These are phyloP conservation scores for Delphinapterus leucas DNA, from an alignment of 2,113 vertebrate genomes.

Conservation along the genomic window DNA sequence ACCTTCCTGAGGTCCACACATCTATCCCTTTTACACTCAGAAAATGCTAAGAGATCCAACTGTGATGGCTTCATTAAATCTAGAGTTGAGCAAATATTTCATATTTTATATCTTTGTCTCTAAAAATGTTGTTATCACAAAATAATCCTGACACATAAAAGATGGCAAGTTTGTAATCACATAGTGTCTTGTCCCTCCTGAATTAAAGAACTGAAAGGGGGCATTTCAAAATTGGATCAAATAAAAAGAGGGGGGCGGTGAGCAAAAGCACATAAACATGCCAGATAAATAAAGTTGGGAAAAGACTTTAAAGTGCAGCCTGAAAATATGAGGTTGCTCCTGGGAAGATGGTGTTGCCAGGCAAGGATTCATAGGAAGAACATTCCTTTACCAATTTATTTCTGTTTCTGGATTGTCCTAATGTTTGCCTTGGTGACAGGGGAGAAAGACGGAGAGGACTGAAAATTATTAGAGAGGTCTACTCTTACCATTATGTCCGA, in stretches of 20 bases:
- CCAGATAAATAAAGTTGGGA: not conserved
- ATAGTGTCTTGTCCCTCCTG: not conserved
- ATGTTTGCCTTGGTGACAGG: not conserved
- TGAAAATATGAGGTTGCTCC: not conserved
- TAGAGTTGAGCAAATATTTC: not conserved
- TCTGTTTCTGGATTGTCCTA: not conserved
- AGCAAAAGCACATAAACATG: not conserved
- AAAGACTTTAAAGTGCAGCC: not conserved
- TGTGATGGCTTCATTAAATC: not conserved
- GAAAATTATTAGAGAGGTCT: not conserved
- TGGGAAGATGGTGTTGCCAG: too few species aligned
- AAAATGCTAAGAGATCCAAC: not conserved
- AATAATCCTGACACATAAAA: not conserved
- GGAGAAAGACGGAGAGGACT: not conserved
- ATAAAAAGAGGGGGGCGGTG: not conserved
- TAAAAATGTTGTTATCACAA: constrained; percentile 5
- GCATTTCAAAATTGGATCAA: not conserved
- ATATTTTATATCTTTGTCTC: not conserved
- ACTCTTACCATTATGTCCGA: not conserved
- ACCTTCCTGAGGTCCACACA: not conserved
- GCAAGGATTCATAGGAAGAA: not conserved
- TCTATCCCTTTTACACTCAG: not conserved
- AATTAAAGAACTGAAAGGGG: not conserved
- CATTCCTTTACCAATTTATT: not conserved
- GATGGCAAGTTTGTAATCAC: not conserved